Conservation (phyloP, 2,888 invertebrate genomes). For the Volucella bombylans region DNA sequence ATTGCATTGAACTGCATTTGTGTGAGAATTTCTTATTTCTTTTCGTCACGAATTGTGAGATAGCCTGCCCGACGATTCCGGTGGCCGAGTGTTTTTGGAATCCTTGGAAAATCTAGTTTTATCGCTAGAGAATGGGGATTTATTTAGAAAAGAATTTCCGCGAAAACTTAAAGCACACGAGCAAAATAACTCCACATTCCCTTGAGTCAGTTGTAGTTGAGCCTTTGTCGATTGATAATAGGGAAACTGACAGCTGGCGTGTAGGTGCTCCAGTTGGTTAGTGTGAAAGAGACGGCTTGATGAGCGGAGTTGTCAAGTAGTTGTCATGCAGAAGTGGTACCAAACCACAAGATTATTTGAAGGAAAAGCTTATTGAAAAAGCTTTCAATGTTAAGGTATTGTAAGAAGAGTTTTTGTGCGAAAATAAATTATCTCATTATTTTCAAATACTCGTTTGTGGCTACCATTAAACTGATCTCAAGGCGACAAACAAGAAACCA, state of each 20-base stretch:
- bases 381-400: neutral
- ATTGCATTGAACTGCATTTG: constrained; percentile 64
- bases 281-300: constrained; percentile 26
- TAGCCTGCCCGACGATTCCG: neutral
- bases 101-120: neutral
- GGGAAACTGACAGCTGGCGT: constrained; percentile 62
- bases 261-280: constrained; percentile 31
- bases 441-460: too few species aligned
- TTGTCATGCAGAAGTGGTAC: neutral
- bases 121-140: neutral
- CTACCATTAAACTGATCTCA: too few species aligned
- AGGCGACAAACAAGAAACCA: too few species aligned
- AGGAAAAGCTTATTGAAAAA: neutral
- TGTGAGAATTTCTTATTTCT: constrained; percentile 45
- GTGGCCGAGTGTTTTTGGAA: neutral
- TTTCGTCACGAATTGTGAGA: neutral
- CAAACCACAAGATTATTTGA: neutral
- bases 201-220: constrained; percentile 48
- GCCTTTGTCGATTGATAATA: constrained; percentile 65
- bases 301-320: constrained; percentile 22
- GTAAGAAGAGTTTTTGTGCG: neutral
- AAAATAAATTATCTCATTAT: too few species aligned
- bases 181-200: constrained; percentile 48
- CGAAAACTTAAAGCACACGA: constrained; percentile 38
- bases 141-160: constrained; percentile 20